These are phyloP conservation scores for Oxytorus armatus DNA, from an alignment of 2,888 invertebrate genomes.

Conservation along the genomic window DNA sequence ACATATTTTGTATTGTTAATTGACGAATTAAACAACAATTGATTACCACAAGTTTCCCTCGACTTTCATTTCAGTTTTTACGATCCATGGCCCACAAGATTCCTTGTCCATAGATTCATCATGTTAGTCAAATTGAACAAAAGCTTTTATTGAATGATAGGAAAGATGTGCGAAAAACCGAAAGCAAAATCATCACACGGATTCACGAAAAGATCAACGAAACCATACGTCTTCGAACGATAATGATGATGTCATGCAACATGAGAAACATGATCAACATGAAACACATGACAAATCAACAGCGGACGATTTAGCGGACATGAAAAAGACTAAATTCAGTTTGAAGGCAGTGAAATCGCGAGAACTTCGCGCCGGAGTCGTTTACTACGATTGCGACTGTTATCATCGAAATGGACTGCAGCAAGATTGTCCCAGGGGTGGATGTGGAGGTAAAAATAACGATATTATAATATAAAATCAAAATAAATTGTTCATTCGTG, in stretches of 20 bases:
- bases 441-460: conserved; percentile 84
- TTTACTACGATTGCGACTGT: conserved; percentile 87
- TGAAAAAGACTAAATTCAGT: conserved; percentile 25
- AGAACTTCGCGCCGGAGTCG: conserved; percentile 85
- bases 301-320: neutral
- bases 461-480: neutral
- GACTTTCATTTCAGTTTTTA: neutral
- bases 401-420: conserved; percentile 87
- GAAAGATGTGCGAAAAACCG: conserved; percentile 5
- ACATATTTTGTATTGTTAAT: conserved; percentile 5
- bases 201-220: neutral
- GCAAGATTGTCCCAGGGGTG: conserved; percentile 86
- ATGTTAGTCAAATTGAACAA: neutral
- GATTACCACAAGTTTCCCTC: neutral
- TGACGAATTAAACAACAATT: conserved; percentile 18
- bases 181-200: conserved; percentile 13
- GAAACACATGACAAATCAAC: conserved; percentile 10
- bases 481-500: neutral
- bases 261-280: conserved; percentile 12
- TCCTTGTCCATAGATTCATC: neutral
- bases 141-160: conserved; percentile 8
- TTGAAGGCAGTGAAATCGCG: conserved; percentile 84
- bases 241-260: conserved; percentile 3
- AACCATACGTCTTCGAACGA: neutral
- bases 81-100: conserved; percentile 48